Percentiles rank a stretch among this genome's conserved stretches.
phyloP scores from a whole-genome alignment of 2,888 invertebrate genomes.

The Steinernema hermaphroditum region DNA sequence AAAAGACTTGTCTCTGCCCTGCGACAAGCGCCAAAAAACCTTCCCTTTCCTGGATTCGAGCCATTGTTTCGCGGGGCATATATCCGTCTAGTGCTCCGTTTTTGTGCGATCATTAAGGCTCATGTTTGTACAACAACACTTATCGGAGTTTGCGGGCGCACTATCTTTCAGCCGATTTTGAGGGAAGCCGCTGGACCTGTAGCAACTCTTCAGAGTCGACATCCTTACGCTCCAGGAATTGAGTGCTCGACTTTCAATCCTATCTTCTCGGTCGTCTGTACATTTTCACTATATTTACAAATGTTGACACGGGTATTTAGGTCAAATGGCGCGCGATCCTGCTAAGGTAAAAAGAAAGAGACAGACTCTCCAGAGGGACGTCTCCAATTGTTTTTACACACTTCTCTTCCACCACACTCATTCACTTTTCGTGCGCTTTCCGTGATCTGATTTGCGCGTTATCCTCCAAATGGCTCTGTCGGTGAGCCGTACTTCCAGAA shows the following conservation, averaged over 20 bases:
- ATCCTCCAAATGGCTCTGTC: not conserved
- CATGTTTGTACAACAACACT: conserved; percentile 25
- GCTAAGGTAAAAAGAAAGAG: conserved; percentile 23
- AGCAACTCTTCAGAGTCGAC: not conserved
- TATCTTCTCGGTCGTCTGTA: not conserved
- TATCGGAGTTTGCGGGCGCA: conserved; percentile 6
- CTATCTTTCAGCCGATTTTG: not conserved
- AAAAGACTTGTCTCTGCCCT: conserved; percentile 28
- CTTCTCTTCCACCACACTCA: not conserved
- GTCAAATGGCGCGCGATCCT: conserved; percentile 29
- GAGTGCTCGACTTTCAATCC: not conserved
- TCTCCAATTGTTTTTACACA: not conserved
- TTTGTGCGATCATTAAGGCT: conserved; percentile 20
- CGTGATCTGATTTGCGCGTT: not conserved
- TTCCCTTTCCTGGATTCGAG: conserved; percentile 29
- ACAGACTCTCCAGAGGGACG: not conserved
- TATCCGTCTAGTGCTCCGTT: conserved; percentile 27
- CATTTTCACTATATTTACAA: conserved; percentile 30
- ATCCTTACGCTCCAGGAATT: not conserved
- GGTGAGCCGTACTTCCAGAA: not conserved
- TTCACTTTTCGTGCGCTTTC: not conserved
- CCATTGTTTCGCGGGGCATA: conserved; percentile 24
- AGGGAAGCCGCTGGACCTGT: not conserved
- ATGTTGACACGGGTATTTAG: conserved; percentile 29
- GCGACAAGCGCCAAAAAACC: conserved; percentile 28